phyloP scores from a whole-genome alignment of 2,797 vertebrate species.

The Galago senegalensis region DNA sequence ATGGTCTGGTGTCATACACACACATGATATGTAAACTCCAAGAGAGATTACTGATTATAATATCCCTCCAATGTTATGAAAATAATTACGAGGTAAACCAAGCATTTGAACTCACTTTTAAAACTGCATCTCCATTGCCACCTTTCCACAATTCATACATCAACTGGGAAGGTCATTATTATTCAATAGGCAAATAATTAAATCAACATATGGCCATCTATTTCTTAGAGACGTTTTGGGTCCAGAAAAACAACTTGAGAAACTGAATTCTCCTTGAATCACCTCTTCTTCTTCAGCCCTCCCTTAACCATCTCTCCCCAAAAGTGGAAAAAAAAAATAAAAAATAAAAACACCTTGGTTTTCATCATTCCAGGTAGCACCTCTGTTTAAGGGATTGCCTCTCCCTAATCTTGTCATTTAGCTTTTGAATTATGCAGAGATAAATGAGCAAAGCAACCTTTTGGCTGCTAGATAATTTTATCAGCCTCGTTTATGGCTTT shows the following conservation, averaged over 20 bases:
- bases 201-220: not conserved
- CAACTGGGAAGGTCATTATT: not conserved
- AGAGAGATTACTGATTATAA: not conserved
- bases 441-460: constrained; percentile 75
- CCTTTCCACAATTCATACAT: not conserved
- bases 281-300: not conserved
- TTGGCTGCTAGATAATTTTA: constrained; percentile 72
- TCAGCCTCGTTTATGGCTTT: constrained; percentile 69
- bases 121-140: not conserved
- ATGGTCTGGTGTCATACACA: not conserved
- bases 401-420: constrained; percentile 60
- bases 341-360: not conserved
- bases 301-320: not conserved
- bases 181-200: not conserved
- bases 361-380: constrained; percentile 51
- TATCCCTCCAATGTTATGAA: not conserved
- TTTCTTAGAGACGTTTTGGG: not conserved
- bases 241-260: constrained; percentile 10
- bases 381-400: not conserved
- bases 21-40: not conserved
- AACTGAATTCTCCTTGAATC: constrained; percentile 49
- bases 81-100: not conserved
- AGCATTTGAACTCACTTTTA: not conserved
- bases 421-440: constrained; percentile 53
- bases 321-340: not conserved